Base-by-base conservation (phyloP, 2,888 invertebrate genomes). In the Synanthedon formicaeformis region DNA sequence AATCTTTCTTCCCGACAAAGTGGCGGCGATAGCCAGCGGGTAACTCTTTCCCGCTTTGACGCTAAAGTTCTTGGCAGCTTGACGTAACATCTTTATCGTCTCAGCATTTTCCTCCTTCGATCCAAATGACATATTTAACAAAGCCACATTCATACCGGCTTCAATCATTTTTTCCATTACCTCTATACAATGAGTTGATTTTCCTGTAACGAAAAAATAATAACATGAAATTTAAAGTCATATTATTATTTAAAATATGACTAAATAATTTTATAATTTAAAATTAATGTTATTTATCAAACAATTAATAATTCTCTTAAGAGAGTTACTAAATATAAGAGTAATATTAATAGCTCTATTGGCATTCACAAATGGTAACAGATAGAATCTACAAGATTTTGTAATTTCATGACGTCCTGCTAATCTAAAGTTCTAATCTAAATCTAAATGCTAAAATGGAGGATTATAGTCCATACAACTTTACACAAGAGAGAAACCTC, bases 1-100 rank as follows among this genome's bases (percentile, higher is more conserved):
- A 59, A 98, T 96, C 78, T 96, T 96, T 1, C 94, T 94, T 2
- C 96, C 97, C 63, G 94, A 92, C 0, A 97, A 91, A 62, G 94
- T 94, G 41, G 95, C 82, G 41, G 95, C 96, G 61, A 98, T 93
- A 2, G 93, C 95, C n/a, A 97, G 81, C 0, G 96, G 93, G 64
- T 88, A 90, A 51, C 84, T 85, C 54, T 90, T 88, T 0, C 91
- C 92, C 56, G 90, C 79, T 51, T 83, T 89, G 14, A 89, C 78
- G 58, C 92, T 91, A 60, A 91, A 90, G 62, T 89, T 91, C 52
- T 89, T 85, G 3, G 70, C 70, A 1, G 89, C 84, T 41, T 74
- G 67, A 18, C 86, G 73, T 1, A 90, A 63, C 60, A 78, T 73
- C 55, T 81, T 84, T 50, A 88, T 76, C 0, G 74, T 71, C 50